Conservation (phyloP, 2,888 invertebrate species). For the Apodemia hepburni region DNA sequence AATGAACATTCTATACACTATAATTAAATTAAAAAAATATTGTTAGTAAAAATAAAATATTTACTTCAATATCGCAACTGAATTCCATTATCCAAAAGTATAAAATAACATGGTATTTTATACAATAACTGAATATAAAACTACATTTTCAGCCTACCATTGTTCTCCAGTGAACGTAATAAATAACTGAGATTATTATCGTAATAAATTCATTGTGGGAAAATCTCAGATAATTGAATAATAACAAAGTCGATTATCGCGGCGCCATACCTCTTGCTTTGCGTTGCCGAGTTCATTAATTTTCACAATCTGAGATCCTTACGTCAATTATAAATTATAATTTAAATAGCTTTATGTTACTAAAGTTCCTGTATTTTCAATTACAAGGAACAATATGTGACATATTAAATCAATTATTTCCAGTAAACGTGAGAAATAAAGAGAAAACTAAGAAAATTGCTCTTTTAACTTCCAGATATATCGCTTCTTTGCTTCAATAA, state of each 20-base stretch:
- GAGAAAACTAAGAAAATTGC: too few species aligned
- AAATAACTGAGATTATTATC: conserved; percentile 14
- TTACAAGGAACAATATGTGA: not conserved
- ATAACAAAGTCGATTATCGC: conserved; percentile 10
- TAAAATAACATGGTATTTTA: not conserved
- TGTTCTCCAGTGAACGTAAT: conserved; percentile 3
- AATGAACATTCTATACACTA: too few species aligned
- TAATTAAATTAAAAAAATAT: too few species aligned
- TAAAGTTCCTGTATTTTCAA: not conserved
- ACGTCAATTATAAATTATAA: conserved; percentile 12
- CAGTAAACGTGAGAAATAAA: too few species aligned
- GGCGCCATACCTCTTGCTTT: conserved; percentile 9
- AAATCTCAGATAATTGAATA: conserved; percentile 10
- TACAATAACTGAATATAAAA: conserved; percentile 5
- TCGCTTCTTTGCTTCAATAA: too few species aligned
- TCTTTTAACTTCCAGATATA: too few species aligned
- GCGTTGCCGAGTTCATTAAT: not conserved
- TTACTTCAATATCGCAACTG: conserved; percentile 15
- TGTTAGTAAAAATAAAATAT: not conserved
- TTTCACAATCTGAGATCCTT: conserved; percentile 4
- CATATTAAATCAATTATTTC: not conserved
- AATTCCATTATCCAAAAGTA: conserved; percentile 25
- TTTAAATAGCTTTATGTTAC: conserved; percentile 1
- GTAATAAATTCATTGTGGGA: conserved; percentile 10
- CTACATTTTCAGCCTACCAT: not conserved